A percentile compares a stretch with the other conserved stretches of the same genome.
These are phyloP conservation scores for Novumbra hubbsi DNA, from an alignment of 2,797 vertebrate species.

Conservation along the genomic window DNA sequence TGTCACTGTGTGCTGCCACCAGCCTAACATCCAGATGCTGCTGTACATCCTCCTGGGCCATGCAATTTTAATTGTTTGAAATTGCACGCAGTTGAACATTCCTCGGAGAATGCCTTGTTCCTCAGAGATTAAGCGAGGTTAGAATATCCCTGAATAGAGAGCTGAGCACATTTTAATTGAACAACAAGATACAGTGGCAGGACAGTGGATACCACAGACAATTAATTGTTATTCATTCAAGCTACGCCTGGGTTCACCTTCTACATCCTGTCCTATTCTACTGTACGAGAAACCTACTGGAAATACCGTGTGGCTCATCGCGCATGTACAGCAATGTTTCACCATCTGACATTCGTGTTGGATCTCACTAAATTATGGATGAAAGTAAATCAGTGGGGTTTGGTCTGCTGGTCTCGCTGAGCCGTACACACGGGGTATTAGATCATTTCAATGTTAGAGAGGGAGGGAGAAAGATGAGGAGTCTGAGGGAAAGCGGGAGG, in stretches of 20 bases:
- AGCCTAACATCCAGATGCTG: constrained; percentile 26
- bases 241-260: background rate
- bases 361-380: constrained; percentile 9
- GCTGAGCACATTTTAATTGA: background rate
- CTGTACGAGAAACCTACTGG: background rate
- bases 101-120: background rate
- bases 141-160: background rate
- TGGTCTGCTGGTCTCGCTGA: background rate
- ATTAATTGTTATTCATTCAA: background rate
- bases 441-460: background rate
- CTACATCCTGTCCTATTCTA: background rate
- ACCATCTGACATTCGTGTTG: background rate
- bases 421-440: background rate
- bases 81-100: constrained; percentile 2
- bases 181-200: background rate
- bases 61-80: constrained; percentile 32
- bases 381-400: constrained; percentile 5
- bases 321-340: constrained; percentile 12
- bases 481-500: background rate
- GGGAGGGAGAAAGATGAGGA: background rate
- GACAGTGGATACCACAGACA: background rate
- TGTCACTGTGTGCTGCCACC: constrained; percentile 19
- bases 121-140: constrained; percentile 8
- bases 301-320: background rate
- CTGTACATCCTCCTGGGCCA: constrained; percentile 21